Conservation (phyloP, 1,140 invertebrate species). For the Bombus superbus region DNA sequence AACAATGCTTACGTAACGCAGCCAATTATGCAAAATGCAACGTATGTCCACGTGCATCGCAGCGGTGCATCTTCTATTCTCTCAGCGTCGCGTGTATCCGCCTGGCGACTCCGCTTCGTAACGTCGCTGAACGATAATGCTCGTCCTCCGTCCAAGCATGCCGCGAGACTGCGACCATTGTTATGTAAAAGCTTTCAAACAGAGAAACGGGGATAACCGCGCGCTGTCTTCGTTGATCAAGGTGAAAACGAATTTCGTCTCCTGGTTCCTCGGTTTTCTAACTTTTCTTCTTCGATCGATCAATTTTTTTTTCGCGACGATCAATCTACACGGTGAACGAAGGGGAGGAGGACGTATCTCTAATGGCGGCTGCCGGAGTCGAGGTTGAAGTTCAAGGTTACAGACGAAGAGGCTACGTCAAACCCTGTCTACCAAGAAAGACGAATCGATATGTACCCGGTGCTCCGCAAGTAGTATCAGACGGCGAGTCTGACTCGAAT, state of each 20-base stretch:
- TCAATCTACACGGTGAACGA: conserved; percentile 40
- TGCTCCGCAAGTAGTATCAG: conserved; percentile 7
- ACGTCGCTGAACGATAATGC: background rate
- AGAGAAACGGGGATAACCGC: background rate
- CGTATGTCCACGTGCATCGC: conserved; percentile 35
- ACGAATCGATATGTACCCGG: conserved; percentile 63
- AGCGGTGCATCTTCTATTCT: conserved; percentile 42
- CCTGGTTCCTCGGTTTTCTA: background rate
- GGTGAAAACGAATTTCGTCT: background rate
- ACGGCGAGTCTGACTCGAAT: background rate
- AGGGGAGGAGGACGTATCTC: conserved; percentile 10
- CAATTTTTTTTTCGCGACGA: background rate
- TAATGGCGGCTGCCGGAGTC: conserved; percentile 40
- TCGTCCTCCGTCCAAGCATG: background rate
- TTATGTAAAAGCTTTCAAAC: conserved; percentile 26
- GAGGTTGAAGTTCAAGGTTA: conserved; percentile 70
- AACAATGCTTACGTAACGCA: conserved; percentile 62
- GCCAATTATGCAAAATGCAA: conserved; percentile 59
- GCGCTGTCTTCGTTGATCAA: background rate
- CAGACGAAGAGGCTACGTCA: conserved; percentile 54
- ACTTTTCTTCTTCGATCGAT: background rate
- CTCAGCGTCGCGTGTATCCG: conserved; percentile 10
- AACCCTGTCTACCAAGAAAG: conserved; percentile 56
- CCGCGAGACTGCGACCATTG: background rate
- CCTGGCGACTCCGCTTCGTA: background rate